Base-by-base conservation (phyloP, 2,113 vertebrate genomes). In the Sigmodon hispidus region DNA sequence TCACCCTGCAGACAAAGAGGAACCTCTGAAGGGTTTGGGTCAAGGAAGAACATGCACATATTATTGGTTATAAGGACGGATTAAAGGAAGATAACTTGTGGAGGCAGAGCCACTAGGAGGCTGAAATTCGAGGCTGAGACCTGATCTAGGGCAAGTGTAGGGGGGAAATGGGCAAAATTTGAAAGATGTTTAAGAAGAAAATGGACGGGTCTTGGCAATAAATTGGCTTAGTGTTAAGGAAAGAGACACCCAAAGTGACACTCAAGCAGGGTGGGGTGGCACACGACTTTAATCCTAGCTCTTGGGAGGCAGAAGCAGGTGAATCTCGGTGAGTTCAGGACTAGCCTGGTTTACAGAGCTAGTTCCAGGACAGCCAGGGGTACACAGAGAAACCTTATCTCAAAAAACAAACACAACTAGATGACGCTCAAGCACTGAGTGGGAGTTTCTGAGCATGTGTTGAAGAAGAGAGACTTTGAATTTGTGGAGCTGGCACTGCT, bases 141-240 rank as follows among this genome's bases (percentile, higher is more conserved):
- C 63, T 73, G 48, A 48, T 57, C 52, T 86, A 61, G 94, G 40
- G 59, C 40, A 61, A 67, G 22, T 45, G 6, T 45, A 4, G 55
- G 48, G 67, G 77, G 52, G 36, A 36, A 17, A 63, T 73, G 36
- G 55, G 34, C 50, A 43, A 69, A 84, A 50, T 63, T 59, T 85
- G 45, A 95, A 34, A 67, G 63, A 67, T 15, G 52, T 89, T 87
- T 73, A 73, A 57, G 55, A 59, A 85, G 87, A 57, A 95, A 69
- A 84, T 36, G 17, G 43, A 61, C 43, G 88, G 89, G 77, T 52
- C 26, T 72, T 63, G 85, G 55, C 59, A 76, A 61, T 19, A 26
- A 13, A 67, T 15, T 85, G 76, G 31, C 52, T 29, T 40, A 83
- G 26, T 84, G 26, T 0, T 79, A 3, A 40, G 34, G 59, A 67